Base-by-base conservation (phyloP, 1,140 invertebrate species). In the Bombus difficillimus region DNA sequence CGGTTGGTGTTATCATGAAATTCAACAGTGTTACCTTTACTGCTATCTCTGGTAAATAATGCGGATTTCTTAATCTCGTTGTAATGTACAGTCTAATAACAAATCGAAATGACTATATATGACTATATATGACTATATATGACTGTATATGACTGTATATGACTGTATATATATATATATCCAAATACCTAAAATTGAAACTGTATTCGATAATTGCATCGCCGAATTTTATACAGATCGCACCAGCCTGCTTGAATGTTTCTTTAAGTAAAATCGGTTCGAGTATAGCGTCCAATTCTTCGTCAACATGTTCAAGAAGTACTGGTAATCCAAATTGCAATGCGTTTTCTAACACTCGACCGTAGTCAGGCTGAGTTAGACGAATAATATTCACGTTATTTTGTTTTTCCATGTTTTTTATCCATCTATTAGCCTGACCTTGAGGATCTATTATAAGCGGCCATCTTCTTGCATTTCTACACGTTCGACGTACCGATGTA, bases 401-500 rank as follows among this genome's bases (percentile, higher is more conserved):
- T 28, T 97, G 96, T 91, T 98, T 98, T 94, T 99, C 98, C 97
- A 98, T 97, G 93, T 98, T 99, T 95, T 98, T 99, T 10, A 99
- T 96, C 98, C 98, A 99, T 93, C 98, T 98, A 89, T 98, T 99
- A 0, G 98, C 98, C 95, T 99, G 98, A 15, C 97, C 97, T 95
- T 99, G 98, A 0, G 98, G 98, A 95, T 99, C 99, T 90, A 99
- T 99, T 97, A 99, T 98, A 32, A 99, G 93, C 0, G 98, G 98
- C 97, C 98, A 98, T 87, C 98, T 96, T 86, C 98, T 96, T 9
- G 98, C 96, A 93, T 97, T 97, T 93, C 97, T 98, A 76, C 39
- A 89, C 68, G 75, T 3, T 18, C 22, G 15, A n/a, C n/a, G n/a
- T n/a, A 18, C 0, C 57, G 25, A 62, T 13, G 9, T 25, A 18